Evolutionary conservation across 2,888 invertebrate species (phyloP).

Genomic region (Microplitis deprimator): DNA sequence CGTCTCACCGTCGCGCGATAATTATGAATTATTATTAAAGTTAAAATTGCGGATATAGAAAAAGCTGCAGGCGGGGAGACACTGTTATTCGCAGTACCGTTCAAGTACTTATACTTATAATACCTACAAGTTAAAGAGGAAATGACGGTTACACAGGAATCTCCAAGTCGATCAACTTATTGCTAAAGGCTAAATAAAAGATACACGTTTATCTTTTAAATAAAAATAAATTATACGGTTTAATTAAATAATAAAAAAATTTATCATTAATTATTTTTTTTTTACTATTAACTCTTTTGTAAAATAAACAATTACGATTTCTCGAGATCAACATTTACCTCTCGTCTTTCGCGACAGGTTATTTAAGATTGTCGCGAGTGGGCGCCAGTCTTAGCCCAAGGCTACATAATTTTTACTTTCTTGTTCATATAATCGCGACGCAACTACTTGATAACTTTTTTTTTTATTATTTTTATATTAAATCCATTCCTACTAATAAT

Average conservation of each 20-base stretch:
- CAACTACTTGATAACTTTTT: not conserved
- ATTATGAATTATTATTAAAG: constrained; percentile 1
- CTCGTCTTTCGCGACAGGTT: constrained; percentile 50
- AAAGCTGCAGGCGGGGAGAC: constrained; percentile 15
- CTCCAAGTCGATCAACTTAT: constrained; percentile 51
- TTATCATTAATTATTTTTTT: not conserved
- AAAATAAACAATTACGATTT: constrained; percentile 17
- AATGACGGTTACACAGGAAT: constrained; percentile 46
- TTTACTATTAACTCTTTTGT: not conserved
- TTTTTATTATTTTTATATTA: constrained; percentile 22
- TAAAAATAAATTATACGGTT: not conserved
- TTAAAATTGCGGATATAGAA: constrained; percentile 1
- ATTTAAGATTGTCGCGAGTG: constrained; percentile 59
- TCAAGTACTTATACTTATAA: constrained; percentile 26
- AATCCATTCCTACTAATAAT: not conserved
- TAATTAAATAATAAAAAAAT: constrained; percentile 4
- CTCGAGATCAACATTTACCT: constrained; percentile 28
- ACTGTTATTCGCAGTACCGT: constrained; percentile 36
- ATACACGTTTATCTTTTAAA: not conserved
- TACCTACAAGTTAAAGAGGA: constrained; percentile 26
- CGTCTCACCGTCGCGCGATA: constrained; percentile 1
- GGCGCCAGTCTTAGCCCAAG: constrained; percentile 64
- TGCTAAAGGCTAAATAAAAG: constrained; percentile 1
- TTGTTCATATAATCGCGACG: constrained; percentile 21
- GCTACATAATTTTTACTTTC: constrained; percentile 58